These are phyloP conservation scores for Pseudoatta argentina DNA, from an alignment of 1,140 invertebrate species.

Conservation along the genomic window DNA sequence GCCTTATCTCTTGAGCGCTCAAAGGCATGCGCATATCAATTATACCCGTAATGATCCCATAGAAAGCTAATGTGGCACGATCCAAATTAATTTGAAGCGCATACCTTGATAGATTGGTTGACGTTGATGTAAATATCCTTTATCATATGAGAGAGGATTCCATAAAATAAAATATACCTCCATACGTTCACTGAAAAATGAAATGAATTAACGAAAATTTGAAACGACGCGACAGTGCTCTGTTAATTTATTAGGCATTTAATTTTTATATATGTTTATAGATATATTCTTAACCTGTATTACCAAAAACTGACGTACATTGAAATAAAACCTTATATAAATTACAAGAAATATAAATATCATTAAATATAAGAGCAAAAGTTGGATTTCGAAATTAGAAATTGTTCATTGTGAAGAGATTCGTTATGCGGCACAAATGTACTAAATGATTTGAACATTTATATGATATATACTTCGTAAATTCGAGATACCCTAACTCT, in stretches of 20 bases:
- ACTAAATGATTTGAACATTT: no score
- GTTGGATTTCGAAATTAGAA: no score
- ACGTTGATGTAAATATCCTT: constrained; percentile 29
- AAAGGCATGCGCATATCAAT: constrained; percentile 25
- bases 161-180: background rate
- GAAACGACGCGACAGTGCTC: background rate
- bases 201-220: background rate
- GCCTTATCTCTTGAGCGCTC: constrained; percentile 2
- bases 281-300: no score
- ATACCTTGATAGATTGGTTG: background rate
- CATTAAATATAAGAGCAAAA: no score
- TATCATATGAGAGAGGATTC: background rate
- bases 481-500: no score
- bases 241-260: background rate
- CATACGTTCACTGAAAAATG: background rate
- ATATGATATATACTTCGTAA: no score
- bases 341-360: no score
- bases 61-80: constrained; percentile 34
- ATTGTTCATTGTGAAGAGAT: no score
- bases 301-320: no score
- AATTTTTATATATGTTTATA: background rate
- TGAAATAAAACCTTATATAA: no score
- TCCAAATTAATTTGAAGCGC: background rate
- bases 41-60: constrained; percentile 20
- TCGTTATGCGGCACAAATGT: no score